A percentile compares a stretch with the other conserved stretches of the same genome.
phyloP scores from a whole-genome alignment of 1,140 invertebrate genomes.

The Amphibalanus amphitrite region DNA sequence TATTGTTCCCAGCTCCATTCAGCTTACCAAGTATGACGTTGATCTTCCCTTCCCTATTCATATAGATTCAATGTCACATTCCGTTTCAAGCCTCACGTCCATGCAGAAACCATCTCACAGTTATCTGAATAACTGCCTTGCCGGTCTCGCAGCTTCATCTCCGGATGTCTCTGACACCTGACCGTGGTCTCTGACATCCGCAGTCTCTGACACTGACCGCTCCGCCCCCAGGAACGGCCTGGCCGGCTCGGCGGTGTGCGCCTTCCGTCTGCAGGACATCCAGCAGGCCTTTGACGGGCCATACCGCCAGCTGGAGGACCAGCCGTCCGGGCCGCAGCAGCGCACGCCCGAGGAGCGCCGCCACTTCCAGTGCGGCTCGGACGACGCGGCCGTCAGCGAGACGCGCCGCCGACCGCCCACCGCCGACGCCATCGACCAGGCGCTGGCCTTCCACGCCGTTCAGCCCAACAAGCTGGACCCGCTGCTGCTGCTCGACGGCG shows the following conservation, averaged over 20 bases:
- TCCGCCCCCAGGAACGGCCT: conserved; percentile 55
- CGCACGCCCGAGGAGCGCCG: conserved; percentile 33
- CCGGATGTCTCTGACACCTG: no score
- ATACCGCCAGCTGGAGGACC: conserved; percentile 64
- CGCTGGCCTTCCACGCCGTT: neutral
- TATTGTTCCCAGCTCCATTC: no score
- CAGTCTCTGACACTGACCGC: conserved; percentile 40
- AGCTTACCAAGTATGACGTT: no score
- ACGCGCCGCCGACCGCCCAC: no score
- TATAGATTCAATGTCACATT: no score
- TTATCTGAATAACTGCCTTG: no score
- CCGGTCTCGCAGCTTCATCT: no score
- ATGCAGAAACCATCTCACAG: no score
- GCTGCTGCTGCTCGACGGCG: neutral
- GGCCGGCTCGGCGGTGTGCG: conserved; percentile 78
- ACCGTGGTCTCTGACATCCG: neutral
- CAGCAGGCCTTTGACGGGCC: conserved; percentile 63
- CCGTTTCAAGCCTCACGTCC: no score
- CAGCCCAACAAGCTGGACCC: neutral
- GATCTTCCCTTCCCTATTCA: no score
- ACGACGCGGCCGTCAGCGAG: neutral
- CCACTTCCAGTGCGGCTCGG: conserved; percentile 35
- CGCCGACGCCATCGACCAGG: neutral
- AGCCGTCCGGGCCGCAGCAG: conserved; percentile 57
- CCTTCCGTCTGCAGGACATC: conserved; percentile 71